Conservation (phyloP, 2,113 vertebrate genomes). For the Pteronura brasiliensis region DNA sequence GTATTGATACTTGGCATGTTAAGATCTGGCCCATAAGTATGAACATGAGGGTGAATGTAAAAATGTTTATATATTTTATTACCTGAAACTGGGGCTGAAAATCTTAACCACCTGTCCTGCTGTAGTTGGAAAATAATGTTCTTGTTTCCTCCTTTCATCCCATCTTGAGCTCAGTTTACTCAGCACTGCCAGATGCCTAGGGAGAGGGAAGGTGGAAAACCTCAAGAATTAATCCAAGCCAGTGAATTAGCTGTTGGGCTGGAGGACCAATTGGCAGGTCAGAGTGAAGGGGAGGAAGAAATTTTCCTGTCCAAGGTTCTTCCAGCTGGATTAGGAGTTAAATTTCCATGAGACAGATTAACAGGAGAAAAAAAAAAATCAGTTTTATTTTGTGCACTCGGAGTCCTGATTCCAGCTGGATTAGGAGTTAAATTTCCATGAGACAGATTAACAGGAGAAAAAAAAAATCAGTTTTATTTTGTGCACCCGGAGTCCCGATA, state of each 20-base stretch:
- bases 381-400: neutral
- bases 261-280: neutral
- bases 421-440: neutral
- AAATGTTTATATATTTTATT: neutral
- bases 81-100: neutral
- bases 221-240: neutral
- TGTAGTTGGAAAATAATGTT: neutral
- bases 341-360: neutral
- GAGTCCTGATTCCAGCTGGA: neutral
- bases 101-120: neutral
- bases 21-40: neutral
- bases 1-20: neutral
- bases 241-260: neutral
- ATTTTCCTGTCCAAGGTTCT: neutral
- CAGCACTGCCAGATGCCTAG: neutral
- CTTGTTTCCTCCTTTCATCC: neutral
- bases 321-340: neutral
- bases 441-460: neutral
- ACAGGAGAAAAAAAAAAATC: neutral
- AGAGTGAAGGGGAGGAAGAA: neutral
- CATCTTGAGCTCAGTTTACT: neutral
- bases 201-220: neutral
- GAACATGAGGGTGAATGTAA: neutral
- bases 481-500: neutral
- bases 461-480: neutral